These are phyloP conservation scores for Oedothorax gibbosus DNA, from an alignment of 1,140 invertebrate genomes.

Conservation along the genomic window DNA sequence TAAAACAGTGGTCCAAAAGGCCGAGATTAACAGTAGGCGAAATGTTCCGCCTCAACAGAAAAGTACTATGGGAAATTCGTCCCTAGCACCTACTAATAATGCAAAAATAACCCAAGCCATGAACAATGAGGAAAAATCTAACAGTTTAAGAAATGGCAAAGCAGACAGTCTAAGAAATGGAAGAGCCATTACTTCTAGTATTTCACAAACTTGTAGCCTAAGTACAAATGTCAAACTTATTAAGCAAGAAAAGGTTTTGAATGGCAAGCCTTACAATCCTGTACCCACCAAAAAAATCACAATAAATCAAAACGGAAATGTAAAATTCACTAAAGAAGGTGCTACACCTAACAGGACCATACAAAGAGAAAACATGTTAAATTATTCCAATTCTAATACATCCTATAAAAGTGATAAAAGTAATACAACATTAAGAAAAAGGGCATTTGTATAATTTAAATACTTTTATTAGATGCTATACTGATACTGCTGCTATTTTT, in stretches of 20 bases:
- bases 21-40: neutral
- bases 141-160: constrained; percentile 17
- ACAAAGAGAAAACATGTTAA: neutral
- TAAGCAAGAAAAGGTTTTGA: constrained; percentile 20
- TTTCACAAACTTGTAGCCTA: constrained; percentile 36
- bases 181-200: constrained; percentile 28
- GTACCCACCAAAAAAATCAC: constrained; percentile 37
- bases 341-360: neutral
- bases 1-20: neutral
- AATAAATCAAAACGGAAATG: constrained; percentile 48
- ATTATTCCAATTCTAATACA: constrained; percentile 12
- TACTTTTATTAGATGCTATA: too few species aligned
- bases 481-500: too few species aligned
- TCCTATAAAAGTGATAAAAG: constrained; percentile 8
- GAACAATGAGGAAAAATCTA: constrained; percentile 10
- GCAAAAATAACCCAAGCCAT: neutral
- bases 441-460: constrained; percentile 16
- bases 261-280: neutral
- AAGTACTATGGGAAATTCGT: neutral
- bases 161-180: constrained; percentile 19
- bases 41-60: neutral
- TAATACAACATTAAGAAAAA: neutral
- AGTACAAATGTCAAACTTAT: constrained; percentile 45
- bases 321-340: constrained; percentile 33
- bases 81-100: neutral